Evolutionary conservation across 2,888 invertebrate genomes (phyloP).

Genomic region (Campoplex capitator): DNA sequence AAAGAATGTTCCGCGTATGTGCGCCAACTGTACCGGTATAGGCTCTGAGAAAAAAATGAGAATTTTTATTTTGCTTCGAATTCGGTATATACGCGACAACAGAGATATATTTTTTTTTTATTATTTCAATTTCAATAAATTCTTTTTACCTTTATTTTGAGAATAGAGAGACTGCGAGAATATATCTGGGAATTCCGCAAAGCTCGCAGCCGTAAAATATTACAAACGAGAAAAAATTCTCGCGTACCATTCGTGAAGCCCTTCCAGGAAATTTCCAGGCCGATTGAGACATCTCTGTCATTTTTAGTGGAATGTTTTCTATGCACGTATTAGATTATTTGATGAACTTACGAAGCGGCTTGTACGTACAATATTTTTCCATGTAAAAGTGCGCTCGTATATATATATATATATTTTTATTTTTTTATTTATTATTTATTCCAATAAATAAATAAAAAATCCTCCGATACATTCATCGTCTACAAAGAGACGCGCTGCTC

Average conservation of each 20-base stretch:
- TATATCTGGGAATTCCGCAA: not conserved
- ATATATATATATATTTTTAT: no score
- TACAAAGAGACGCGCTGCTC: not conserved
- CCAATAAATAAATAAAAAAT: constrained; percentile 29
- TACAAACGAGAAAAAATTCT: not conserved
- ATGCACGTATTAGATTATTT: not conserved
- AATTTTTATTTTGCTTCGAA: not conserved
- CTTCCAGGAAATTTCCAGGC: not conserved
- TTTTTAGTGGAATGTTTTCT: not conserved
- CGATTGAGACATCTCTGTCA: not conserved
- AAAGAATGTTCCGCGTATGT: constrained; percentile 1
- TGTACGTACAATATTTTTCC: not conserved
- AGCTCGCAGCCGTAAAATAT: not conserved
- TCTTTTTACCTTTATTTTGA: not conserved
- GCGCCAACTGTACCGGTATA: not conserved
- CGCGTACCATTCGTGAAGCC: not conserved
- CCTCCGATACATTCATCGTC: not conserved
- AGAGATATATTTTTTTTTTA: not conserved
- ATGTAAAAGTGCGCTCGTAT: not conserved
- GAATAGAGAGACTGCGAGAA: not conserved
- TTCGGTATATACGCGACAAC: no score
- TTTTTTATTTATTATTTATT: no score
- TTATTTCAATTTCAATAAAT: not conserved
- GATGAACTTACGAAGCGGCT: not conserved
- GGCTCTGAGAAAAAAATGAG: not conserved